Conservation (phyloP, 2,113 vertebrate species). For the Ascaphus truei region DNA sequence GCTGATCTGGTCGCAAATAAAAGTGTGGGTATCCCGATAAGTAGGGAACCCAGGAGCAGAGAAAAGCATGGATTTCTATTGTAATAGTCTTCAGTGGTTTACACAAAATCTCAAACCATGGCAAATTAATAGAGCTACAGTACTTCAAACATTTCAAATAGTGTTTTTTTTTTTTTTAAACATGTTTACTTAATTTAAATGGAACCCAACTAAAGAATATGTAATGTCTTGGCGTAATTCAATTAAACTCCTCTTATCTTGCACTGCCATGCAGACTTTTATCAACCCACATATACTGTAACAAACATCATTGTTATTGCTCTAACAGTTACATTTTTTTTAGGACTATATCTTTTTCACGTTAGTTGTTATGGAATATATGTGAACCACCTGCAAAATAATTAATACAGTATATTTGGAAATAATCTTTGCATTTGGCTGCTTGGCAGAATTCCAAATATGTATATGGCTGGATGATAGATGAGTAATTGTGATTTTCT, state of each 20-base stretch:
- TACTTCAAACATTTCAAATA: conserved; percentile 39
- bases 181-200: conserved; percentile 52
- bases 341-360: conserved; percentile 46
- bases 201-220: conserved; percentile 51
- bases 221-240: conserved; percentile 67
- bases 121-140: conserved; percentile 18
- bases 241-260: conserved; percentile 70
- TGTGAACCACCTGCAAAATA: conserved; percentile 47
- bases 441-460: conserved; percentile 39
- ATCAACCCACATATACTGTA: conserved; percentile 39
- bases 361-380: conserved; percentile 44
- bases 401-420: conserved; percentile 45
- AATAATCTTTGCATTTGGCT: conserved; percentile 22
- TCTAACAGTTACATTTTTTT: conserved; percentile 36
- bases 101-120: conserved; percentile 1
- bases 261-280: conserved; percentile 48
- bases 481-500: conserved; percentile 40
- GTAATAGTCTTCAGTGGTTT: conserved; percentile 41
- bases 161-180: conserved; percentile 45
- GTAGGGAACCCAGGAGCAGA: too few relatives aligned
- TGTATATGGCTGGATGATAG: conserved; percentile 43
- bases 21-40: too few relatives aligned
- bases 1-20: too few relatives aligned
- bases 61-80: conserved; percentile 42
- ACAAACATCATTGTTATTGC: conserved; percentile 32